Evolutionary conservation across 2,888 invertebrate genomes (phyloP), one percentile per base, ranked within the genome.

Genomic region (Incurvaria masculella): DNA sequence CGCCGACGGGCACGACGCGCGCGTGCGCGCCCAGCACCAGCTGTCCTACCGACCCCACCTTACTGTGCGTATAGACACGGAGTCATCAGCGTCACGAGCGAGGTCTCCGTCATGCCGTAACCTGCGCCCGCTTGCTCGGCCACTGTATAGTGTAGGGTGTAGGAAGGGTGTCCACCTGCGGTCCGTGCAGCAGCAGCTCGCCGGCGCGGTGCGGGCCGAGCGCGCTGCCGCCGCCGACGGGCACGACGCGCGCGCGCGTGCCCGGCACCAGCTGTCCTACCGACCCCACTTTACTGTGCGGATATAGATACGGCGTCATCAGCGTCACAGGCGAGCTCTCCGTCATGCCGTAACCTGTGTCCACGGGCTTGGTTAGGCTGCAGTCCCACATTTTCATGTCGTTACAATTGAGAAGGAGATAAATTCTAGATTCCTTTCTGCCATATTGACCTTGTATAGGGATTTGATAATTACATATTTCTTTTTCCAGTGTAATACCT

Each of bases 161-260:
- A n/a, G n/a, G n/a, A n/a, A n/a, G n/a, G n/a, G n/a, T n/a, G n/a
- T 51, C 59, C 61, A 86, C 84, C 75, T 91, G 90, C 1, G 91
- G 90, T 11, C 91, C 91, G 56, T 80, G 80, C 16, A 91, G 67
- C 55, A 83, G 79, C 10, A 91, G 66, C 66, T 92, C 91, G 21
- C 93, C 92, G 10, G 83, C 72, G 57, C 85, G 74, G 56, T 86
- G 81, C 0, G 84, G 74, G 0, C 82, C 84, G 16, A 85, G 65
- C 49, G 69, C 59, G 56, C 82, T 79, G 2, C 83, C 83, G 0
- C 76, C 80, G 1, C 68, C 64, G 1, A 85, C 65, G 52, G 84
- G 82, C 1, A 85, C 60, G 16, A 89, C 59, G 62, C 86, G 86
- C 2, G 83, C 86, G 57, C 84, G 78, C 1, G 90, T 88, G 55